Percentiles rank a stretch among this genome's conserved stretches.
These are phyloP conservation scores for Hydraecia micacea DNA, from an alignment of 2,888 invertebrate genomes.

Conservation along the genomic window DNA sequence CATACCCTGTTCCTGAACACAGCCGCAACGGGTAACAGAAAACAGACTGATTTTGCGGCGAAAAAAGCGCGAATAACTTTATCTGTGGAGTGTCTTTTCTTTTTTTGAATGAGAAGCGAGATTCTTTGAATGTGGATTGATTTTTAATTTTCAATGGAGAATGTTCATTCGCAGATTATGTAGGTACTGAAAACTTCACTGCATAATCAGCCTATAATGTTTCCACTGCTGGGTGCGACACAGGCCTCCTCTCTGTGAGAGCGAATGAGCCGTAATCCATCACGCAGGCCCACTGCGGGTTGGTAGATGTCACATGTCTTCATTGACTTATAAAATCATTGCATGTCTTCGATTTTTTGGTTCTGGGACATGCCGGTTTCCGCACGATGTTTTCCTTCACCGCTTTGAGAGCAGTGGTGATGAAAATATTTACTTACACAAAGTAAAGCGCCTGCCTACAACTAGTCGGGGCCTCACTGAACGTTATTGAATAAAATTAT, in stretches of 20 bases:
- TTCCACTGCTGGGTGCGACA: neutral
- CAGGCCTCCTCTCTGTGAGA: neutral
- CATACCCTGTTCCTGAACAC: conserved; percentile 61
- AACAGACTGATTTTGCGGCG: conserved; percentile 65
- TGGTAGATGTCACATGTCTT: neutral
- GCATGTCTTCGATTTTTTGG: neutral
- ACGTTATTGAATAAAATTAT: neutral
- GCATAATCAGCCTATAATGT: neutral
- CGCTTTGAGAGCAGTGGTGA: neutral
- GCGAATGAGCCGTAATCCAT: neutral
- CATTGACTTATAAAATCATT: no score
- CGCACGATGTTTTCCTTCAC: neutral
- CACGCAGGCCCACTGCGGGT: no score
- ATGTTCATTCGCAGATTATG: conserved; percentile 11
- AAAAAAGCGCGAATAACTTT: conserved; percentile 62
- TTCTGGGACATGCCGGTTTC: neutral
- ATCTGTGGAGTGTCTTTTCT: conserved; percentile 40
- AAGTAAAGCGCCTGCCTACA: neutral
- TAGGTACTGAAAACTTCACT: neutral
- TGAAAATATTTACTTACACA: neutral
- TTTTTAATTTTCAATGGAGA: conserved; percentile 16
- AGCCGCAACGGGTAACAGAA: conserved; percentile 68
- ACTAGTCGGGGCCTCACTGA: neutral
- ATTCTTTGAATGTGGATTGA: conserved; percentile 30
- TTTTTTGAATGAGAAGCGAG: conserved; percentile 35